Evolutionary conservation across 2,888 invertebrate genomes (phyloP).

Genomic region (Onthophagus sagittarius): DNA sequence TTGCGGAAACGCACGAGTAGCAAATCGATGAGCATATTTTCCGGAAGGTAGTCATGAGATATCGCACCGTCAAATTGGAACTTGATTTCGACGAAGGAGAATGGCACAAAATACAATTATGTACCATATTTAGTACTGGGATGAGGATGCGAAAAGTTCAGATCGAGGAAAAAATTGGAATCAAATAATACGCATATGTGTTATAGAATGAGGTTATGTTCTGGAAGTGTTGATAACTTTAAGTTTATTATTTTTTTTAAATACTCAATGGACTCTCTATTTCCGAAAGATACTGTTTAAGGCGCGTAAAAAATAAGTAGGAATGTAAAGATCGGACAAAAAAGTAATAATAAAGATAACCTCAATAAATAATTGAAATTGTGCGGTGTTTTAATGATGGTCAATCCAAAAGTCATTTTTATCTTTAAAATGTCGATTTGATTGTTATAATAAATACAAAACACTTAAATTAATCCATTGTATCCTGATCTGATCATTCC

Average conservation of each 20-base stretch:
- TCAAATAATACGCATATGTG: no score
- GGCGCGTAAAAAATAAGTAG: not conserved
- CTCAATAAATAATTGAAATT: not conserved
- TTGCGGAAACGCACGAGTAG: conserved; percentile 69
- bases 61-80: not conserved
- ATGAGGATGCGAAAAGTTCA: not conserved
- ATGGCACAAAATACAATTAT: not conserved
- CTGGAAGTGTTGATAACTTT: not conserved
- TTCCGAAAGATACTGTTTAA: not conserved
- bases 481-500: no score
- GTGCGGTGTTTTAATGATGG: not conserved
- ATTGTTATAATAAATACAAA: no score
- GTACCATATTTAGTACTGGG: no score
- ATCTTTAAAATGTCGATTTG: no score
- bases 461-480: no score
- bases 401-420: no score
- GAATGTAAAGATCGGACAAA: not conserved
- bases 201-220: not conserved
- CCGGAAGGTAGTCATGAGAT: conserved; percentile 38
- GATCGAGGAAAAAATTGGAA: not conserved
- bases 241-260: not conserved
- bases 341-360: not conserved
- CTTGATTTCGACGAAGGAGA: not conserved
- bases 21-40: conserved; percentile 73
- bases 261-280: not conserved